A percentile compares a stretch with the other conserved stretches of the same genome.
phyloP scores from a whole-genome alignment of 2,113 vertebrate genomes.

The Gopherus evgoodei region DNA sequence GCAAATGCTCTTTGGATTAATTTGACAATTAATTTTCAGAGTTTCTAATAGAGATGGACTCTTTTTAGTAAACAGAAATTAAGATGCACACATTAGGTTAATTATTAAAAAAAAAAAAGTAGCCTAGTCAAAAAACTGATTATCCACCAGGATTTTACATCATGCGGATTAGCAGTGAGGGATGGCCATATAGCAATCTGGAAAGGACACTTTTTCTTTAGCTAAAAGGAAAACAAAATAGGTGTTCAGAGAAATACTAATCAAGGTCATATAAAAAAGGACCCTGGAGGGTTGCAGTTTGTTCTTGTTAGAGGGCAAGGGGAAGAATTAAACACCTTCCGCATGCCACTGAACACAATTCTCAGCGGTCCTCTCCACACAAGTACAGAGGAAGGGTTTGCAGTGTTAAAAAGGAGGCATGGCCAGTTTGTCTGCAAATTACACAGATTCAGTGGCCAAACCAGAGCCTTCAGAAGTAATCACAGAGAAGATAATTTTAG shows the following conservation, averaged over 20 bases:
- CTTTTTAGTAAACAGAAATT: background rate
- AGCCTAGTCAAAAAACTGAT: background rate
- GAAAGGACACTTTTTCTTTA: background rate
- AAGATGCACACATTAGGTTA: background rate
- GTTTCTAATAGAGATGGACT: background rate
- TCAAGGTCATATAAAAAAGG: background rate
- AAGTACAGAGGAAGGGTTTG: background rate
- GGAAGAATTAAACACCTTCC: background rate
- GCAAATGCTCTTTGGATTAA: background rate
- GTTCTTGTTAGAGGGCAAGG: background rate
- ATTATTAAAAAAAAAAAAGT: background rate
- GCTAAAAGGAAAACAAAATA: background rate
- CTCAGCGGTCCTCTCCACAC: background rate
- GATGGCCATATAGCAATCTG: background rate
- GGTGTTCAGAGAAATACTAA: background rate
- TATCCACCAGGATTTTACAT: background rate
- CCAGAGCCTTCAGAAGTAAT: background rate
- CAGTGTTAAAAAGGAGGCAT: background rate
- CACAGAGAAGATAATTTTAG: background rate
- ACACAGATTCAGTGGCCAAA: background rate
- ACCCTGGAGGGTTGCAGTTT: background rate
- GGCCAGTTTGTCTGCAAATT: background rate
- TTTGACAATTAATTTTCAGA: background rate
- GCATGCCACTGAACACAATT: background rate
- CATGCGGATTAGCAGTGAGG: background rate